Evolutionary conservation across 1,140 invertebrate genomes (phyloP), one percentile per base, ranked within the genome.

Genomic region (Probaryconus sp.): DNA sequence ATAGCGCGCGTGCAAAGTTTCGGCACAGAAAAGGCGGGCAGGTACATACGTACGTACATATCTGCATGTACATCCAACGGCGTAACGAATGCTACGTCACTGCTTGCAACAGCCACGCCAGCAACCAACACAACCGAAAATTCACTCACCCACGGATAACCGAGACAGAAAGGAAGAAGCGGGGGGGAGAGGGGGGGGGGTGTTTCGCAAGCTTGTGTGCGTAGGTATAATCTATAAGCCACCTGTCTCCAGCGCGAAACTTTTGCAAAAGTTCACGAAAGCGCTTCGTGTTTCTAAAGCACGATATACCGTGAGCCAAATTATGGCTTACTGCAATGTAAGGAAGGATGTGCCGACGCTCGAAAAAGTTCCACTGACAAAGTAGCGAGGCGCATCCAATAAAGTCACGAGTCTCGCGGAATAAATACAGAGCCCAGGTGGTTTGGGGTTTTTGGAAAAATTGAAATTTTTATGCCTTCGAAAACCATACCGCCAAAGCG

Each of bases 141-240:
- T n/a, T n/a, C n/a, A n/a, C n/a, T n/a, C n/a, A n/a, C n/a, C n/a
- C n/a, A n/a, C n/a, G n/a, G n/a, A n/a, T n/a, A n/a, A n/a, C n/a
- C n/a, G n/a, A n/a, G n/a, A n/a, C n/a, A n/a, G n/a, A n/a, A n/a
- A n/a, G n/a, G n/a, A n/a, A n/a, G n/a, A n/a, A n/a, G n/a, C n/a
- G n/a, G n/a, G n/a, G n/a, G n/a, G n/a, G n/a, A n/a, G n/a, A n/a
- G n/a, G n/a, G n/a, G n/a, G n/a, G n/a, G n/a, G n/a, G n/a, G n/a
- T 30, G 28, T n/a, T 30, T 30, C 28, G 28, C 3, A 30, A 30
- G 28, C 43, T 18, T 61, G 48, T 61, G 51, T 61, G 35, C 40
- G 65, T 38, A 69, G 65, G 65, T 69, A 69, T 69, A 69, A 69
- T 69, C 65, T 69, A 69, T 69, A 69, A 69, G 48, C 65, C 65